Base-by-base conservation (phyloP, 2,888 invertebrate species). In the Ceriagrion tenellum region DNA sequence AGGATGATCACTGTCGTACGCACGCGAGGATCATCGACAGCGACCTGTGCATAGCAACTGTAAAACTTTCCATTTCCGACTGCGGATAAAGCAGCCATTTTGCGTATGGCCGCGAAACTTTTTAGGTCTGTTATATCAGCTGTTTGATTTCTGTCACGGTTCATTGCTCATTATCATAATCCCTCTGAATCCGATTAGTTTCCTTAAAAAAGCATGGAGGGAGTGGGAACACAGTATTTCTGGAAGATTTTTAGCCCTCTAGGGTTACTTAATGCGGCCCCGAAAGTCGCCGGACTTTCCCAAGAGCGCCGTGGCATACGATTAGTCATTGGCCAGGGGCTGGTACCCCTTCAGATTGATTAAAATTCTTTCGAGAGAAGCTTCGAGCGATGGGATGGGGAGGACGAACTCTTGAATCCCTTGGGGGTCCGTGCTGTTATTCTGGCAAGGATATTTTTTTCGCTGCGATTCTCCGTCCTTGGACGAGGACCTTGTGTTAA, bases 111-210 rank as follows among this genome's bases (percentile, higher is more conserved):
- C 81, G 30, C 30, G 30, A 16, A 81, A 81, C 30, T 35, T 81
- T 81, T 81, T 81, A n/a, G n/a, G 30, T 16, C 69, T 93, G n/a
- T 93, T 93, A 74, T 47, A 47, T 20, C 69, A 69, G 47, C 23
- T 93, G 93, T 69, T 93, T 93, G 93, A 63, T 93, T 93, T 93
- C 55, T 69, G 74, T 93, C 93, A 93, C 93, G 69, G 93, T 93
- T 93, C 69, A 93, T 74, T 69, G 69, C 55, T 69, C 93, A 93
- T 93, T 93, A 93, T 93, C 93, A 93, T 93, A 93, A 93, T 40
- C 93, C 47, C 13, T 74, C 63, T 35, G 63, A 35, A 93, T 93
- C 93, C 93, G 93, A 93, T 93, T 93, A 93, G 2, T 81, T 81
- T 35, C 13, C 35, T 35, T 35, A 35, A 69, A 69, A 81, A 35